Evolutionary conservation across 2,888 invertebrate genomes (phyloP).

Genomic region (Muscina levida): DNA sequence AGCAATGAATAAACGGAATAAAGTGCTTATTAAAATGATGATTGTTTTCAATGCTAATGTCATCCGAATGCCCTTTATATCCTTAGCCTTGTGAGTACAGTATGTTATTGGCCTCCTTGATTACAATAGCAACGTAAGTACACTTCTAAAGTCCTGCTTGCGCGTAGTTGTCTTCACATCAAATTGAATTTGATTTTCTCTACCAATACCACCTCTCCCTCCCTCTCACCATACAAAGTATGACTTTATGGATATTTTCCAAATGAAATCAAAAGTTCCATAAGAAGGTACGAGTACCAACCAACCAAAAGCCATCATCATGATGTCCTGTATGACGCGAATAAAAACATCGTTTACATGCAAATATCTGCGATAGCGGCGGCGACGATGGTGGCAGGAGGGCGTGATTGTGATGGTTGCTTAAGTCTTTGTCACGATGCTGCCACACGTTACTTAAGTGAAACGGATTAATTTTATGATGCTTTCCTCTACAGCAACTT

Average conservation of each 20-base stretch:
- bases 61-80: neutral
- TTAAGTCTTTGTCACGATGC: conserved; percentile 60
- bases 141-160: neutral
- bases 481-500: conserved; percentile 25
- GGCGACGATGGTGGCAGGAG: neutral
- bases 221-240: neutral
- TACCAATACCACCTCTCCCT: neutral
- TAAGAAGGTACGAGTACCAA: neutral
- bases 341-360: conserved; percentile 60
- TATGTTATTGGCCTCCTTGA: conserved; percentile 32
- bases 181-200: conserved; percentile 46
- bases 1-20: conserved; percentile 27
- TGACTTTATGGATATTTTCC: conserved; percentile 10
- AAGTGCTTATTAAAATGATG: conserved; percentile 59
- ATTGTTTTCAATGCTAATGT: conserved; percentile 48
- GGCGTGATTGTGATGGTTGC: neutral
- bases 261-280: conserved; percentile 27
- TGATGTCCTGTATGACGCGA: neutral
- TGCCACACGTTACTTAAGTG: conserved; percentile 73
- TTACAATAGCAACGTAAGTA: neutral
- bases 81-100: conserved; percentile 8
- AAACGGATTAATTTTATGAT: conserved; percentile 74
- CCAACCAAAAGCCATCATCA: neutral
- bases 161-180: conserved; percentile 22
- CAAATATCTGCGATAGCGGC: conserved; percentile 53